These are phyloP conservation scores for Daktulosphaira vitifoliae DNA, from an alignment of 1,140 invertebrate genomes.

Conservation along the genomic window DNA sequence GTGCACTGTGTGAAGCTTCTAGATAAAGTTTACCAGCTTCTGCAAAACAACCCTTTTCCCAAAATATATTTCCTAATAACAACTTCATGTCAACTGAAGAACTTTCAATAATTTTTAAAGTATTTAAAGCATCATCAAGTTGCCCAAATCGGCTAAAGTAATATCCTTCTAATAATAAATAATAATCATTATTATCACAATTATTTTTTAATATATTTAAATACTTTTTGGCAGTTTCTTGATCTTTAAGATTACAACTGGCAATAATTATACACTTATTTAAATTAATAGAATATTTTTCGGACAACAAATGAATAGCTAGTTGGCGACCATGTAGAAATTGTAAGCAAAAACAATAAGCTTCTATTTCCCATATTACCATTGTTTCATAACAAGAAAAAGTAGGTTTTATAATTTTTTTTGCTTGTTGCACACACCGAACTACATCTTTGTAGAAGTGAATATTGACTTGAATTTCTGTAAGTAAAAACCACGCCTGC, in stretches of 20 bases:
- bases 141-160: background rate
- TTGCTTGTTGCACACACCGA: conserved; percentile 13
- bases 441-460: conserved; percentile 13
- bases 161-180: background rate
- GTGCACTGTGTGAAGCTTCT: conserved; percentile 3
- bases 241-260: conserved; percentile 10
- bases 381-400: conserved; percentile 29
- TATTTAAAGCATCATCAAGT: conserved; percentile 2
- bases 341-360: background rate
- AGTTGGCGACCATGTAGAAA: background rate
- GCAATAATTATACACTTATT: conserved; percentile 4
- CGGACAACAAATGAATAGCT: background rate
- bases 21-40: conserved; percentile 18
- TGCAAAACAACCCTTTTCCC: background rate
- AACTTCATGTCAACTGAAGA: background rate
- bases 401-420: conserved; percentile 18
- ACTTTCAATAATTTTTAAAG: conserved; percentile 4
- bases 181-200: background rate
- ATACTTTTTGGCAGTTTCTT: conserved; percentile 13
- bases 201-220: conserved; percentile 20
- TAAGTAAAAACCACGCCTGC: conserved; percentile 19
- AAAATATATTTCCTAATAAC: background rate
- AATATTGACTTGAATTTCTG: conserved; percentile 11
- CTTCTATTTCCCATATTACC: conserved; percentile 20
- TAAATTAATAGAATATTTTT: background rate